Percentiles rank a stretch among this genome's conserved stretches.
These are phyloP conservation scores for chimpanzee (Pan troglodytes) DNA, from an alignment of 2,113 vertebrate species.

Conservation along the genomic window NHGRI_mPanTro3-v2.1_pri NC_072402.2:42857501-42858000, in stretches of 20 bases:
- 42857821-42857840: not conserved
- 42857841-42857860: not conserved
- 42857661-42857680: not conserved
- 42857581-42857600: not conserved
- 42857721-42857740: not conserved
- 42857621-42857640: not conserved
- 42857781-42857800: not conserved
- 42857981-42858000: not conserved
- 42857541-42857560: not conserved
- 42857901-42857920: not conserved
- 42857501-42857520: not conserved
- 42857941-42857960: accelerated
- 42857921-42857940: not conserved
- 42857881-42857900: accelerated
- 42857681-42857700: not conserved
- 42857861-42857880: not conserved
- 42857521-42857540: not conserved
- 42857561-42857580: accelerated
- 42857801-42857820: not conserved
- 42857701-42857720: not conserved
- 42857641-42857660: not conserved
- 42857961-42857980: not conserved
- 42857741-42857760: not conserved
- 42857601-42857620: not conserved
- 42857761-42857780: not conserved